Evolutionary conservation across 2,888 invertebrate species (phyloP).

Genomic region (Eucera pruinosa): DNA sequence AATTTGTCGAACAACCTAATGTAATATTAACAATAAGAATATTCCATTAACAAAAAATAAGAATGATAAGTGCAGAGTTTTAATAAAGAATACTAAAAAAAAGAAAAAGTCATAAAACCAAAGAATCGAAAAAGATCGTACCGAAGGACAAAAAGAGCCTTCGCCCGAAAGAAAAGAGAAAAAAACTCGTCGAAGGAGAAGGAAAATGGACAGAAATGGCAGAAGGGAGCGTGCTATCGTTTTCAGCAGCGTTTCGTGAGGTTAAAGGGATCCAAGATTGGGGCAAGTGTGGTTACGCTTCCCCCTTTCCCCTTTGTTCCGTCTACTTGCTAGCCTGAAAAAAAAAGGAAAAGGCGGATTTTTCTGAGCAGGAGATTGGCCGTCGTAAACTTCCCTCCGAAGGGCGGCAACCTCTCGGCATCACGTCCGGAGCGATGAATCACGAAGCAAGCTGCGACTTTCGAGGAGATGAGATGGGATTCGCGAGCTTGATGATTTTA

Average conservation of each 20-base stretch:
- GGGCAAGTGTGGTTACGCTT: constrained; percentile 50
- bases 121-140: too few species aligned
- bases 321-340: too few species aligned
- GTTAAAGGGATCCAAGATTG: not conserved
- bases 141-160: too few species aligned
- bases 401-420: constrained; percentile 43
- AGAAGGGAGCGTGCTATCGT: constrained; percentile 57
- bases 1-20: too few species aligned
- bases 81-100: too few species aligned
- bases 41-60: too few species aligned
- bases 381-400: constrained; percentile 54
- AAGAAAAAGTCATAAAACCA: too few species aligned
- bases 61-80: too few species aligned
- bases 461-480: constrained; percentile 10
- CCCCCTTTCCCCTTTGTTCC: constrained; percentile 3
- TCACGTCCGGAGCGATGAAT: constrained; percentile 46
- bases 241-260: constrained; percentile 51
- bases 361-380: constrained; percentile 51
- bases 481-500: constrained; percentile 13
- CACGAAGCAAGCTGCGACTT: constrained; percentile 42
- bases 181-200: not conserved
- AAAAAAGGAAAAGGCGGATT: constrained; percentile 24
- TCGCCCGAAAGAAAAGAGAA: too few species aligned
- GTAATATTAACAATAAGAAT: too few species aligned
- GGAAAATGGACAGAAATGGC: too few species aligned